phyloP scores from a whole-genome alignment of 2,113 vertebrate species.

The Nesogale talazaci region DNA sequence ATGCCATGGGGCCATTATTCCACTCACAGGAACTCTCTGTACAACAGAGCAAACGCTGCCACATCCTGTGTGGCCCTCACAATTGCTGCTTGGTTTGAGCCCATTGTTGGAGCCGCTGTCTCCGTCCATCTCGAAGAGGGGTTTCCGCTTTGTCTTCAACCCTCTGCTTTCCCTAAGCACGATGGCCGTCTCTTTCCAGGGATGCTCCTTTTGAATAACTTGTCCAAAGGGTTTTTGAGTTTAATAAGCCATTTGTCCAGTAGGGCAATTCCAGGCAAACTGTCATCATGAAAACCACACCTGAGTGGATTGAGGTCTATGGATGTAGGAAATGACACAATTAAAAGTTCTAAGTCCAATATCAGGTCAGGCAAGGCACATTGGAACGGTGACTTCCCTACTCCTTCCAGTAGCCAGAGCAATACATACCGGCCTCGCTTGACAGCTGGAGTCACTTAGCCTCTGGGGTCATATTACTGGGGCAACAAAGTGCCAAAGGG shows the following conservation, averaged over 20 bases:
- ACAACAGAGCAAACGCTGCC: background rate
- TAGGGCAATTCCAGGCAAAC: constrained; percentile 65
- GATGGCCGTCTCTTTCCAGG: background rate
- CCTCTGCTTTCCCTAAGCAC: background rate
- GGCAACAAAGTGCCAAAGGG: constrained; percentile 71
- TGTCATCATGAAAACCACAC: constrained; percentile 71
- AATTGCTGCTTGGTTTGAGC: background rate
- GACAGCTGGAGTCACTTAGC: background rate
- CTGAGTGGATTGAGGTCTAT: background rate
- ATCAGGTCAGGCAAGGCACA: constrained; percentile 66
- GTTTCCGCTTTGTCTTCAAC: background rate
- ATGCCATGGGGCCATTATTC: background rate
- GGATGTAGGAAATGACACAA: constrained; percentile 59
- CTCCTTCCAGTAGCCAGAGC: background rate
- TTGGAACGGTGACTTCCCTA: constrained; percentile 50
- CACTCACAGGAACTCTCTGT: background rate
- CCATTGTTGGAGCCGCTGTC: background rate
- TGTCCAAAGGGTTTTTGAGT: background rate
- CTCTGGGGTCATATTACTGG: constrained; percentile 74
- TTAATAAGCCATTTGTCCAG: background rate
- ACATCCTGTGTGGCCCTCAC: background rate
- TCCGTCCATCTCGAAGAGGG: background rate
- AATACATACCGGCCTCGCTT: constrained; percentile 22
- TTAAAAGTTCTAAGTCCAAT: constrained; percentile 73
- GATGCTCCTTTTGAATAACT: background rate